Conservation (phyloP, 2,797 vertebrate genomes). For the Rhabdophis nuchalis region DNA sequence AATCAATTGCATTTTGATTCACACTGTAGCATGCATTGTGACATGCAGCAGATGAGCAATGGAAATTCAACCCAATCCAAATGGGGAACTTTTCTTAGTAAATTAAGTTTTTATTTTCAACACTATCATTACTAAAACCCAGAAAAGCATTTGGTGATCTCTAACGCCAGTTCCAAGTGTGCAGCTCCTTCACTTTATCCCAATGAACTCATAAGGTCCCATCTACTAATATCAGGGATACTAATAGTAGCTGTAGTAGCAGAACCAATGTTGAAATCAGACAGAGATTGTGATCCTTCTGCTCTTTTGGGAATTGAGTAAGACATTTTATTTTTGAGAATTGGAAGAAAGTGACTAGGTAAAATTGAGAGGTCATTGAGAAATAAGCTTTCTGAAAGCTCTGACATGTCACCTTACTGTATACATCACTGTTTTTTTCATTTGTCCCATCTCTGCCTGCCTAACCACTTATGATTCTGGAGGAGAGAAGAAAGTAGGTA, state of each 20-base stretch:
- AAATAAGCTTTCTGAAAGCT: neutral
- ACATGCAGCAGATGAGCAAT: neutral
- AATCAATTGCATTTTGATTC: neutral
- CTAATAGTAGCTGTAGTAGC: neutral
- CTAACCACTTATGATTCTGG: neutral
- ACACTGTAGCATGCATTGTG: neutral
- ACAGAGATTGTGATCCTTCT: neutral
- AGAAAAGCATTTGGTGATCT: neutral
- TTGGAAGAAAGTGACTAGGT: neutral
- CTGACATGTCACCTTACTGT: neutral
- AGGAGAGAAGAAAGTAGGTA: neutral
- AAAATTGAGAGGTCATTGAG: neutral
- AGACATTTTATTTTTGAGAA: neutral
- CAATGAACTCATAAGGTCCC: neutral
- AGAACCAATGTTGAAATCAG: neutral
- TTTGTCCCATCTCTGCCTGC: neutral
- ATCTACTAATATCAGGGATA: neutral
- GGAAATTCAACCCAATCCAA: neutral
- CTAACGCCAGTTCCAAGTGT: neutral
- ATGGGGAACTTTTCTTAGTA: neutral
- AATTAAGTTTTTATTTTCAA: neutral
- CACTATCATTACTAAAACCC: too few species aligned
- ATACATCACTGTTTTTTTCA: neutral
- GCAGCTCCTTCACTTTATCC: neutral
- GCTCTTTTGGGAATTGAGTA: neutral